phyloP scores from a whole-genome alignment of 2,797 vertebrate genomes.

The Onychomys leucogaster region DNA sequence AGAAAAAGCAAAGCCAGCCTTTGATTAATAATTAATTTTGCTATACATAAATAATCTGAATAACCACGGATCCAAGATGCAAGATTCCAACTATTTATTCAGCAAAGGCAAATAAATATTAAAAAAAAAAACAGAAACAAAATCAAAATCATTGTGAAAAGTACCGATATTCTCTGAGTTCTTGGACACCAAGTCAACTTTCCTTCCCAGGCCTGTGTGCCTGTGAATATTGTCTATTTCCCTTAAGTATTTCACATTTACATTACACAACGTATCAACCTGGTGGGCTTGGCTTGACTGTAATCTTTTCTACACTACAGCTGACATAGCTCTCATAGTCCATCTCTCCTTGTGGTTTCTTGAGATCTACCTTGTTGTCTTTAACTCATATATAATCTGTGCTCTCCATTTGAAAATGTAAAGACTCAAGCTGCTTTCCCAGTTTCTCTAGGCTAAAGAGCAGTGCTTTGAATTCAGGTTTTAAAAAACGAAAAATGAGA shows the following conservation, averaged over 20 bases:
- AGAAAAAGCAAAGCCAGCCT: neutral
- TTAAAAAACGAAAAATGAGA: neutral
- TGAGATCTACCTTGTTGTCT: neutral
- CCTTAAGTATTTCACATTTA: neutral
- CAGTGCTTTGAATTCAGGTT: neutral
- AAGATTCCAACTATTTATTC: neutral
- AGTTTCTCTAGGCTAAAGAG: neutral
- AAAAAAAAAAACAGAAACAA: neutral
- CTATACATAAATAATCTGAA: neutral
- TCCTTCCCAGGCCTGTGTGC: neutral
- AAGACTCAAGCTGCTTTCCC: neutral
- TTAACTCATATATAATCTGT: neutral
- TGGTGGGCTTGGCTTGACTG: neutral
- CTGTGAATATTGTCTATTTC: neutral
- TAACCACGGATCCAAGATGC: neutral
- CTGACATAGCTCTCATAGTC: neutral
- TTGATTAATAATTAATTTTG: conserved; percentile 44
- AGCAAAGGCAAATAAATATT: neutral
- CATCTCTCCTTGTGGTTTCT: neutral
- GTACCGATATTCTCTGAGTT: neutral
- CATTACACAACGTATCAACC: neutral
- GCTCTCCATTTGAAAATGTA: conserved; percentile 40
- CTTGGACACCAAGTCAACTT: neutral
- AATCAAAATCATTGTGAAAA: neutral
- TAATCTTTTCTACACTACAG: neutral